Evolutionary conservation across 23 tunicate genomes (phyloP).

Genomic region (Oikopleura dioica): DNA sequence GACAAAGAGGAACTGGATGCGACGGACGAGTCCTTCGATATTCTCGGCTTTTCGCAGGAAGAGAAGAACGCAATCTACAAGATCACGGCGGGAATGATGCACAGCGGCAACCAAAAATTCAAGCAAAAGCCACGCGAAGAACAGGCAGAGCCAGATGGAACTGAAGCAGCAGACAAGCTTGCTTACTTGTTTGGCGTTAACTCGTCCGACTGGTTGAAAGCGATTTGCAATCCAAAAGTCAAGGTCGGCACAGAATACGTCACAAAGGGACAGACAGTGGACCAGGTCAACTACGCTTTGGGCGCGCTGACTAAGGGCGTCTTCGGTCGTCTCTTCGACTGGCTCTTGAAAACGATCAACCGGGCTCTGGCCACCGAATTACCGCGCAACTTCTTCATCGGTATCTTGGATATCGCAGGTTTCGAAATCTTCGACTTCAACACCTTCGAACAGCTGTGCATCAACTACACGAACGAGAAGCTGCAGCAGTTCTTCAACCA

Average conservation of each 20-base stretch:
- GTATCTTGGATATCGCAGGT: constrained; percentile 88
- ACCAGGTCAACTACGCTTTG: constrained; percentile 35
- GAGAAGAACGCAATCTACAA: neutral
- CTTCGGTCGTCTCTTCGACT: constrained; percentile 60
- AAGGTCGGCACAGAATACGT: constrained; percentile 98
- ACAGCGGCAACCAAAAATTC: neutral
- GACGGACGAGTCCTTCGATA: constrained; percentile 47
- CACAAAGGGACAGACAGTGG: constrained; percentile 78
- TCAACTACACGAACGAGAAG: constrained; percentile 89
- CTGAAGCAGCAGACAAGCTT: constrained; percentile 51
- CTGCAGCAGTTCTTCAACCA: constrained; percentile 83
- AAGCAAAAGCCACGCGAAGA: too few relatives aligned
- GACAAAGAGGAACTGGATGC: neutral
- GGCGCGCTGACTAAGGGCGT: constrained; percentile 84
- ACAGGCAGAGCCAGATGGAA: neutral
- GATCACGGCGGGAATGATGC: neutral
- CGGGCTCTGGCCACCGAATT: constrained; percentile 67
- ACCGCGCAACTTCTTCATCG: constrained; percentile 84
- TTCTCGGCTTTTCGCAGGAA: neutral
- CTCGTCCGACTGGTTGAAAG: constrained; percentile 80
- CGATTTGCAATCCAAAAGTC: constrained; percentile 65
- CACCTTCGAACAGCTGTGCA: constrained; percentile 99
- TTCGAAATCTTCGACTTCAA: too few relatives aligned
- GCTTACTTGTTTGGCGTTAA: constrained; percentile 74
- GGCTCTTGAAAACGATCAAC: constrained; percentile 68